phyloP scores from a whole-genome alignment of 1,140 invertebrate species.

The Procambarus virginalis region DNA sequence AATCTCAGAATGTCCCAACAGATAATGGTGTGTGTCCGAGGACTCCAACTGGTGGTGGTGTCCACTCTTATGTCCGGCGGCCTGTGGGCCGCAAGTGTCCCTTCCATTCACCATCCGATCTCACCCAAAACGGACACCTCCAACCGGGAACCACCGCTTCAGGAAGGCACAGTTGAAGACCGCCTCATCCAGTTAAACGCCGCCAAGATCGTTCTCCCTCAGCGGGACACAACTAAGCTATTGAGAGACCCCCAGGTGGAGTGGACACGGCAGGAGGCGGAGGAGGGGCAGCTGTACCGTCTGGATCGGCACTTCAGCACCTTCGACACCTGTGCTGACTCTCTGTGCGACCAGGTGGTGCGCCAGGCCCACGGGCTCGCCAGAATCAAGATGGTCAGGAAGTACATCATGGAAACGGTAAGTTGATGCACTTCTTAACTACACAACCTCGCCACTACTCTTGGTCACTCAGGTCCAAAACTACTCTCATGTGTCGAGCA shows the following conservation, averaged over 20 bases:
- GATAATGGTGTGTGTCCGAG: background rate
- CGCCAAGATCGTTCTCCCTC: no score
- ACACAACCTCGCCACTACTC: no score
- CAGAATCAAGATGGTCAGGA: conserved; percentile 47
- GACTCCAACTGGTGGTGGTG: background rate
- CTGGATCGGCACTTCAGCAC: conserved; percentile 38
- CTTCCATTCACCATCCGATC: no score
- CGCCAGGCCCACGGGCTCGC: conserved; percentile 40
- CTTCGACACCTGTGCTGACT: conserved; percentile 32
- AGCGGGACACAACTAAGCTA: no score
- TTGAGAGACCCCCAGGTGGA: no score
- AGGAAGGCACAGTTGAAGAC: no score
- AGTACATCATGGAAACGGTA: conserved; percentile 42
- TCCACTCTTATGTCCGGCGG: no score
- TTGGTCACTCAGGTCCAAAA: no score
- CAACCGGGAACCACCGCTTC: background rate
- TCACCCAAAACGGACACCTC: background rate
- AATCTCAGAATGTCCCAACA: background rate
- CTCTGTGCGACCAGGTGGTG: conserved; percentile 55
- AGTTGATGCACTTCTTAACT: background rate
- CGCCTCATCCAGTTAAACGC: no score
- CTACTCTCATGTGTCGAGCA: no score
- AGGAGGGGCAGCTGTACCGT: background rate
- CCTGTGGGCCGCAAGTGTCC: no score
- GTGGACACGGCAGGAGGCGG: no score